These are phyloP conservation scores for Odontomyia ornata DNA, from an alignment of 2,888 invertebrate species.

Conservation along the genomic window DNA sequence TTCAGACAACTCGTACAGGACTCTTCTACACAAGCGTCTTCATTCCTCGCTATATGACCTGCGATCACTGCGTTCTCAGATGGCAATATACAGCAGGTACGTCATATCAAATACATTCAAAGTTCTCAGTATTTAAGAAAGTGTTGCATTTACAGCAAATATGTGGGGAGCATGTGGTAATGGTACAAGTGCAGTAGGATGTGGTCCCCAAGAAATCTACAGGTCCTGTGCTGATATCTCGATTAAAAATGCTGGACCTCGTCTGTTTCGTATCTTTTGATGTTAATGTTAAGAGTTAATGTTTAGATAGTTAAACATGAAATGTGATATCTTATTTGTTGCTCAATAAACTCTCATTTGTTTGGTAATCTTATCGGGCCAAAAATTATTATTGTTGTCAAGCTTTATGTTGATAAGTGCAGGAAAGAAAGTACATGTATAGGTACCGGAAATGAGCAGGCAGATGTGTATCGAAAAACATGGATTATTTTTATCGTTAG, in stretches of 20 bases:
- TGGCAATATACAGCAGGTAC: slow-evolving; percentile 67
- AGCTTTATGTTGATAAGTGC: too few relatives aligned
- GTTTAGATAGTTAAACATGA: neutral
- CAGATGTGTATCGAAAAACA: too few relatives aligned
- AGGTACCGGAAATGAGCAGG: too few relatives aligned
- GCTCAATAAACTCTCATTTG: too few relatives aligned
- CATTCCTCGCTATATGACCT: slow-evolving; percentile 65
- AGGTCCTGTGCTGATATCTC: slow-evolving; percentile 64
- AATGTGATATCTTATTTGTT: too few relatives aligned
- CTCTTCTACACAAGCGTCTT: slow-evolving; percentile 55
- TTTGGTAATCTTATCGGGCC: too few relatives aligned
- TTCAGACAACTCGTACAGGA: slow-evolving; percentile 53
- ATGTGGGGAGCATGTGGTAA: slow-evolving; percentile 62
- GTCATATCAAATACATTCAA: too few relatives aligned
- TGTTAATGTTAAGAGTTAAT: neutral
- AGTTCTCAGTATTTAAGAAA: neutral
- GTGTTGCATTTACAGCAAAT: slow-evolving; percentile 55
- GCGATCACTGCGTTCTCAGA: slow-evolving; percentile 67
- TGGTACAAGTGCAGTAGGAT: slow-evolving; percentile 59
- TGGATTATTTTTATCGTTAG: too few relatives aligned
- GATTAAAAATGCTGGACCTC: slow-evolving; percentile 30
- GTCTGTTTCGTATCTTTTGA: neutral
- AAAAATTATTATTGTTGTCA: too few relatives aligned
- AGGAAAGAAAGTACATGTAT: too few relatives aligned
- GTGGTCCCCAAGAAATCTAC: slow-evolving; percentile 64